Conservation (phyloP, 2,113 vertebrate species). For the Upupa epops region DNA sequence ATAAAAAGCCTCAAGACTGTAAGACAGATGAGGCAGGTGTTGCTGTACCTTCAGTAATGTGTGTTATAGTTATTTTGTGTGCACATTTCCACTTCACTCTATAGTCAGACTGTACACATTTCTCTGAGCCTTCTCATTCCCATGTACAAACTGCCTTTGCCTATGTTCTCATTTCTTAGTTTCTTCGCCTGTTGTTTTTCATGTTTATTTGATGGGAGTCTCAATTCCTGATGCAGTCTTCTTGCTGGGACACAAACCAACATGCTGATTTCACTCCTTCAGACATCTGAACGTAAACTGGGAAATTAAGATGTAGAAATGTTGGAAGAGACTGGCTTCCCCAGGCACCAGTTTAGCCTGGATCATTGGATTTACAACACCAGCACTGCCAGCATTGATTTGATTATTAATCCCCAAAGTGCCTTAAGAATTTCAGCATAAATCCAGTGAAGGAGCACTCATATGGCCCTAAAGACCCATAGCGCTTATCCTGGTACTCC, state of each 20-base stretch:
- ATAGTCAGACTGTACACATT: neutral
- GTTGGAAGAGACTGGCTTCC: slow-evolving; percentile 36
- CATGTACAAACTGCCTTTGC: neutral
- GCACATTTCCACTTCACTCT: neutral
- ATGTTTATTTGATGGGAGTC: neutral
- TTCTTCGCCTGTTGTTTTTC: neutral
- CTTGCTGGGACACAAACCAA: neutral
- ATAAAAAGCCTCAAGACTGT: neutral
- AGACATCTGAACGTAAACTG: slow-evolving; percentile 28
- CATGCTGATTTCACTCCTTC: fast-evolving
- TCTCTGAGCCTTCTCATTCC: neutral
- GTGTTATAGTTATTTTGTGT: neutral
- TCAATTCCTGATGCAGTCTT: fast-evolving
- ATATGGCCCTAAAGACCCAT: slow-evolving; percentile 25
- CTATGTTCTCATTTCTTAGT: neutral
- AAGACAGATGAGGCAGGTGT: neutral
- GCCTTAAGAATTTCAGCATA: slow-evolving; percentile 39
- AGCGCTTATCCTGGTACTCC: neutral
- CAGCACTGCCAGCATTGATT: slow-evolving; percentile 11
- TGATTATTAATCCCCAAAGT: slow-evolving; percentile 48
- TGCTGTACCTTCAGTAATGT: fast-evolving
- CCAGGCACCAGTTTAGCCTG: slow-evolving; percentile 35
- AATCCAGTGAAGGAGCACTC: slow-evolving; percentile 50
- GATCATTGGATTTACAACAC: slow-evolving; percentile 68
- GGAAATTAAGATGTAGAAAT: slow-evolving; percentile 52